A percentile compares a stretch with the other conserved stretches of the same genome.
Evolutionary conservation across 2,888 invertebrate species (phyloP).

Genomic region (Dendrolimus houi): DNA sequence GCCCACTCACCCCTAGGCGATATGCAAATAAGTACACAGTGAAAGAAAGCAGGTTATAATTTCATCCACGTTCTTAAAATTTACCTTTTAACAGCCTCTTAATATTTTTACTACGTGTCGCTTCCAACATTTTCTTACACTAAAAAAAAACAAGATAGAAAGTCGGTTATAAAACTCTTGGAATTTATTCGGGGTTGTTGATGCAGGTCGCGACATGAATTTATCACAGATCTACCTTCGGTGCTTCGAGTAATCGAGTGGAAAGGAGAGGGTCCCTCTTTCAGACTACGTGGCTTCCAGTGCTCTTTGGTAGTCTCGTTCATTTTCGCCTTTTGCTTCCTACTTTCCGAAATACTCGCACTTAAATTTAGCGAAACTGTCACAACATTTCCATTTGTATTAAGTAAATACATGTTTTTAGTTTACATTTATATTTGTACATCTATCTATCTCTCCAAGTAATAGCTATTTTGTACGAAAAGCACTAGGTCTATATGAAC

Average conservation of each 20-base stretch:
- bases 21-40: slow-evolving; percentile 41
- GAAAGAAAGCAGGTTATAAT: slow-evolving; percentile 45
- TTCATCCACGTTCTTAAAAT: slow-evolving; percentile 61
- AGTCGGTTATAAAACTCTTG: slow-evolving; percentile 34
- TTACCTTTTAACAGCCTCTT: slow-evolving; percentile 60
- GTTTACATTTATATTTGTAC: too few relatives aligned
- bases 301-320: too few relatives aligned
- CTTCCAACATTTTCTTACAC: slow-evolving; percentile 45
- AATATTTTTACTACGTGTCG: slow-evolving; percentile 64
- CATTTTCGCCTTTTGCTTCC: too few relatives aligned
- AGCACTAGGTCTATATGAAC: too few relatives aligned
- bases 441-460: too few relatives aligned
- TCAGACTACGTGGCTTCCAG: slow-evolving; percentile 11
- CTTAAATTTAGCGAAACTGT: too few relatives aligned
- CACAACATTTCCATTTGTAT: too few relatives aligned
- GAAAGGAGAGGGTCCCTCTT: slow-evolving; percentile 37
- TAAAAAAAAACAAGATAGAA: slow-evolving; percentile 39
- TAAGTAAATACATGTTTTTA: too few relatives aligned
- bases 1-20: slow-evolving; percentile 21
- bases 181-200: slow-evolving; percentile 45
- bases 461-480: too few relatives aligned
- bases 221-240: slow-evolving; percentile 55
- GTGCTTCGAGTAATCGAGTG: slow-evolving; percentile 48
- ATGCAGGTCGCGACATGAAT: slow-evolving; percentile 58
- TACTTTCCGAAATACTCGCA: too few relatives aligned